Base-by-base conservation (phyloP, 2,888 invertebrate species). In the Therioaphis trifolii region DNA sequence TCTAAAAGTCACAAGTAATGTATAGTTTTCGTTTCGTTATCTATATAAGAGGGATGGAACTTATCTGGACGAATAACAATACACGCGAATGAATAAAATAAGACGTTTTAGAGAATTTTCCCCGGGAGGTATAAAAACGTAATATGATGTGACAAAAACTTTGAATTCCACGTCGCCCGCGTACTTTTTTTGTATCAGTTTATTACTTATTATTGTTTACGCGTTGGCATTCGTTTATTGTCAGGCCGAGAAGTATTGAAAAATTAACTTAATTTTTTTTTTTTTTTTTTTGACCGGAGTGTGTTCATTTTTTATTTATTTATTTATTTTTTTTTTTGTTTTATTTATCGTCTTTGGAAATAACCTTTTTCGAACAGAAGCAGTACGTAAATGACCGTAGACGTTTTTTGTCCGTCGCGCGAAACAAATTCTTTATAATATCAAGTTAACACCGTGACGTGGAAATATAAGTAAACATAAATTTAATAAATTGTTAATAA, bases 1-100 rank as follows among this genome's bases (percentile, higher is more conserved):
- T 82, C 74, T 82, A 74, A 82, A 82, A 82, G 82, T 82, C 72
- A 82, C 82, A 43, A 74, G 61, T 82, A 74, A 74, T 63, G 63
- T 82, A 82, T 74, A 49, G 74, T 66, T 63, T 82, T 63, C 40
- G 46, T 72, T 72, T 82, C 12, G 72, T 82, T 82, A 82, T 82
- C 82, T 82, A 18, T 61, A 49, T 35, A 75, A 29, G 15, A 9
- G 18, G n/a, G 55, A 43, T 35, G 35, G 74, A 74, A 82, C 74
- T 74, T 82, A 82, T 74, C 74, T 27, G 52, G 63, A 82, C 49
- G 14, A 82, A 82, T 74, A 82, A 82, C 12, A 52, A 52, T 82
- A 61, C 72, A 52, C 63, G 12, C 61, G 49, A 82, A 74, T 82
- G 40, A 82, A 82, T 82, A 82, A 79, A 82, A 82, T 82, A 74